Percentiles rank a stretch among this genome's conserved stretches.
These are phyloP conservation scores for Metaphire vulgaris DNA, from an alignment of 1,140 invertebrate genomes.

Conservation along the genomic window DNA sequence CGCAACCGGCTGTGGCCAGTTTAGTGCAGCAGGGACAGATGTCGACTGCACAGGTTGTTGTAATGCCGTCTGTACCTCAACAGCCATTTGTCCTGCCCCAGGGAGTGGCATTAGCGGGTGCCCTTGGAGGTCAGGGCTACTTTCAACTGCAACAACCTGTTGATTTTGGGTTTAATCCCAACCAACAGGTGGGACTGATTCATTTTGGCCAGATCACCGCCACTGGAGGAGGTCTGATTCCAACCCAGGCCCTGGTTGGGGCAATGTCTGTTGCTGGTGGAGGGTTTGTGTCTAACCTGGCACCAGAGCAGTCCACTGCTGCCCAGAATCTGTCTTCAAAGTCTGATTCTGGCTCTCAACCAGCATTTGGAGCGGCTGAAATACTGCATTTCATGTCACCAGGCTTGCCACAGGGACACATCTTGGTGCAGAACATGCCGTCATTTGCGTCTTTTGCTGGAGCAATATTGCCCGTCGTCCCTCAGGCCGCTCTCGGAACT, in stretches of 20 bases:
- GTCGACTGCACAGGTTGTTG: slow-evolving; percentile 11
- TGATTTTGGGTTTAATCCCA: slow-evolving; percentile 4
- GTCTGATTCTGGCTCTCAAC: not conserved
- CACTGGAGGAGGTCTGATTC: not conserved
- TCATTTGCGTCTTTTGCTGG: slow-evolving; percentile 15
- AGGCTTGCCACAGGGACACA: not conserved
- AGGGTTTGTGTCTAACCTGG: not conserved
- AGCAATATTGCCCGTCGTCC: not conserved
- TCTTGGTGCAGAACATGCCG: slow-evolving; percentile 13
- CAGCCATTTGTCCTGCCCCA: slow-evolving; percentile 19
- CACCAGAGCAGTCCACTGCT: not conserved
- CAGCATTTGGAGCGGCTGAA: not conserved
- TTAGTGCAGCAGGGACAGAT: not conserved
- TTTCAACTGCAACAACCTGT: slow-evolving; percentile 9
- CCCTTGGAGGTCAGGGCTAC: slow-evolving; percentile 24
- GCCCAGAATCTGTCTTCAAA: not conserved
- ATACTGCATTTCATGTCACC: not conserved
- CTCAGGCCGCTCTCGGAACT: slow-evolving; percentile 3
- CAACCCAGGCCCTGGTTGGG: slow-evolving; percentile 5
- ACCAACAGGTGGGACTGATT: slow-evolving; percentile 21
- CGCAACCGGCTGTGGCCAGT: not conserved
- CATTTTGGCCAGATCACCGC: slow-evolving; percentile 11
- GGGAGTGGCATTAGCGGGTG: slow-evolving; percentile 20
- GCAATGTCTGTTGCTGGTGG: not conserved
- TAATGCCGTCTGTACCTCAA: slow-evolving; percentile 5